phyloP scores from a whole-genome alignment of 2,888 invertebrate species.

The Drosophila putrida region DNA sequence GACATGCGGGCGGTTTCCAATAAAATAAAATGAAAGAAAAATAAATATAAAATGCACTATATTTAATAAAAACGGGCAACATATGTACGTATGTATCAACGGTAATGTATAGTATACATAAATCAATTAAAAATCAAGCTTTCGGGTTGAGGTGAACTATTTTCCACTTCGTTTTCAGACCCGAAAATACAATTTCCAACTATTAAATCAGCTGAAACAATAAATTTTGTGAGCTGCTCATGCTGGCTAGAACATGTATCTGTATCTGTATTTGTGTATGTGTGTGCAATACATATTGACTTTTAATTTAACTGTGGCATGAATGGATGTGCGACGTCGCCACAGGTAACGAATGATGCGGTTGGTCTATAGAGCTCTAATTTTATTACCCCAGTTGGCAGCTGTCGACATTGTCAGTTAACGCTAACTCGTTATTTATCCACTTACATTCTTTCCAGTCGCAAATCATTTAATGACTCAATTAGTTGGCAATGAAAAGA shows the following conservation, averaged over 20 bases:
- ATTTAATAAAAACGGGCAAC: background rate
- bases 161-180: slow-evolving; percentile 1
- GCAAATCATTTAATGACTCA: slow-evolving; percentile 24
- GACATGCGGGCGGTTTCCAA: slow-evolving; percentile 17
- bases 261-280: background rate
- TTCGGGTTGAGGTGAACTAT: background rate
- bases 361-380: slow-evolving; percentile 21
- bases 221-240: slow-evolving; percentile 50
- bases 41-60: slow-evolving; percentile 8
- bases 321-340: slow-evolving; percentile 35
- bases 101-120: slow-evolving; percentile 22
- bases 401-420: slow-evolving; percentile 19
- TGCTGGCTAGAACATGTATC: background rate
- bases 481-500: slow-evolving; percentile 25
- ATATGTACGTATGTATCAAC: background rate
- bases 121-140: slow-evolving; percentile 58
- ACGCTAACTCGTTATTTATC: slow-evolving; percentile 15
- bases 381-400: slow-evolving; percentile 34
- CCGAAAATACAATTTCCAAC: slow-evolving; percentile 35
- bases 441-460: slow-evolving; percentile 12
- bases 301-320: slow-evolving; percentile 61
- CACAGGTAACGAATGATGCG: slow-evolving; percentile 35
- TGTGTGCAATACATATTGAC: slow-evolving; percentile 51
- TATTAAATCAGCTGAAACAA: slow-evolving; percentile 57
- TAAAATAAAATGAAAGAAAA: slow-evolving; percentile 13